A percentile compares a stretch with the other conserved stretches of the same genome.
phyloP scores from a whole-genome alignment of 2,797 vertebrate species.

The Centropyge bicolor region DNA sequence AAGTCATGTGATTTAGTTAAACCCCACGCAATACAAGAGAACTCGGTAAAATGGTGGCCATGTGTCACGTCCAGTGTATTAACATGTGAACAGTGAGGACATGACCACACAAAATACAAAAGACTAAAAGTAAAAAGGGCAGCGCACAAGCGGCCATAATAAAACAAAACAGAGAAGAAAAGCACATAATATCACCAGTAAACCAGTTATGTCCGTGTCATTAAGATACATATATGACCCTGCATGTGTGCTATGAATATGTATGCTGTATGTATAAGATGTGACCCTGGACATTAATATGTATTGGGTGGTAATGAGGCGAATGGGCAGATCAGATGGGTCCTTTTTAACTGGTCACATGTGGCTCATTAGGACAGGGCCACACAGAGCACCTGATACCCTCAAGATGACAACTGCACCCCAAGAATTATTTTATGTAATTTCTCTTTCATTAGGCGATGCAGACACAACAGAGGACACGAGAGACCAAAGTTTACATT shows the following conservation, averaged over 20 bases:
- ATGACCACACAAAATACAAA: conserved; percentile 15
- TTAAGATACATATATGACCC: conserved; percentile 76
- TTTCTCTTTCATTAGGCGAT: conserved; percentile 41
- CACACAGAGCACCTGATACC: conserved; percentile 79
- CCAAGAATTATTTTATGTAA: conserved; percentile 64
- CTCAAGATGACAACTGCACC: conserved; percentile 68
- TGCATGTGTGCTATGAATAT: conserved; percentile 82
- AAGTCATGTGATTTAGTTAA: conserved; percentile 13
- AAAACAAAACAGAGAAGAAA: conserved; percentile 54
- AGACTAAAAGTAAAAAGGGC: not conserved
- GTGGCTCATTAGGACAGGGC: conserved; percentile 82
- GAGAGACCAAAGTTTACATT: conserved; percentile 27
- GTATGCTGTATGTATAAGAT: conserved; percentile 83
- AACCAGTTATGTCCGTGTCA: conserved; percentile 66
- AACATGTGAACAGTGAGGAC: not conserved
- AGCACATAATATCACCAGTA: conserved; percentile 48
- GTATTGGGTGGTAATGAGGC: conserved; percentile 85
- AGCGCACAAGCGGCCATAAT: conserved; percentile 45
- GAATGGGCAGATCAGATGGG: conserved; percentile 83
- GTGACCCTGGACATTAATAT: conserved; percentile 85
- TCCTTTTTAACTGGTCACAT: conserved; percentile 84
- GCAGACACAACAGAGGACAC: conserved; percentile 3
- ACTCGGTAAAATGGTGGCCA: conserved; percentile 2
- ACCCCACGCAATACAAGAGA: conserved; percentile 18
- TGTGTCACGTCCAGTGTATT: conserved; percentile 19